Evolutionary conservation across 1,140 invertebrate species (phyloP), one percentile per base, ranked within the genome.

Genomic region (Lasioglossum baleicum): DNA sequence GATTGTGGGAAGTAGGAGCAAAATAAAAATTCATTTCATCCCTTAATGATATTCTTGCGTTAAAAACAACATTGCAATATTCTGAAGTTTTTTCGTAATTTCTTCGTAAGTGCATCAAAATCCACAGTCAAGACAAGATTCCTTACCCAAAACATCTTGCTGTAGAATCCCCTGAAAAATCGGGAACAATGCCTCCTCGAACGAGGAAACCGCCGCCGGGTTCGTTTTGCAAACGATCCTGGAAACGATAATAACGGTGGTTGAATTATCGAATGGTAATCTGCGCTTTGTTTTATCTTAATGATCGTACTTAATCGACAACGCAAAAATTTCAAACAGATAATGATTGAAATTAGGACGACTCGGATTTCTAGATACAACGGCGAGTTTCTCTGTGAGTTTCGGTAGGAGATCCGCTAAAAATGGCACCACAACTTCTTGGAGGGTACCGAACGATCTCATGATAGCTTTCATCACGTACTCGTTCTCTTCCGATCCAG

Each of bases 311-410:
- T 95, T 96, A 35, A 99, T 97, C 13, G 96, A 96, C 51, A 99
- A 93, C 66, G 97, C 97, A 35, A 99, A 93, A 0, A 97, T 97
- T 94, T 99, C 99, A 92, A 99, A 99, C 2, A 99, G 94, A 93
- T 97, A 99, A 91, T 99, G 98, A 94, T 99, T 99, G 92, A 99
- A 99, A 91, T 99, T 97, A 0, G 99, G 98, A 86, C 98, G 97
- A 86, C 96, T 98, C 0, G 98, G 98, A 94, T 99, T 99, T 94
- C 97, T 98, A 60, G 98, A 95, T n/a, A 98, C 98, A 10, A 95
- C 90, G 8, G 95, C 92, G 5, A 99, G 92, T 92, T 98, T 98
- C 80, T 96, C 94, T 0, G 97, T 98, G 6, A 99, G 94, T 89
- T 97, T 96, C 3, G 97, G 96, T 61, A 99, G 92, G 20, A 98